phyloP scores from a whole-genome alignment of 2,113 vertebrate genomes.

The Ancistrus triradiatus region DNA sequence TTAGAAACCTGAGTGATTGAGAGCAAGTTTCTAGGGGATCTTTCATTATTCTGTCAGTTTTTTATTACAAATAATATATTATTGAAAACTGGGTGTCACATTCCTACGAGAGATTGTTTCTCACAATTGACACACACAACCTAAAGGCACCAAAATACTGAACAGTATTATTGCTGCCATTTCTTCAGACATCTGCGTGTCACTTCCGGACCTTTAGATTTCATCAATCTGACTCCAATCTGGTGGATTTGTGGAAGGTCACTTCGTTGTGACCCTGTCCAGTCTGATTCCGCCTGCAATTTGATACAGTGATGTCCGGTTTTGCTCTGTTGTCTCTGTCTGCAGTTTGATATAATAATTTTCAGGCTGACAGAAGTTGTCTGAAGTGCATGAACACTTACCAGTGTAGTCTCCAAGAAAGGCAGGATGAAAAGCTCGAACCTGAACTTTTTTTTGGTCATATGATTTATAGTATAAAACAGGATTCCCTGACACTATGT shows the following conservation, averaged over 20 bases:
- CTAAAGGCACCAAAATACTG: neutral
- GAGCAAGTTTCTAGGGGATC: neutral
- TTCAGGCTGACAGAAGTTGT: no score
- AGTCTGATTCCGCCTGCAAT: neutral
- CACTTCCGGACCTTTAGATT: conserved; percentile 9
- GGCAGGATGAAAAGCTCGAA: no score
- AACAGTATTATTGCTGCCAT: neutral
- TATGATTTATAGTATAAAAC: no score
- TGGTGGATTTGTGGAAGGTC: neutral
- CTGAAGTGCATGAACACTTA: no score
- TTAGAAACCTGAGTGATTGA: neutral
- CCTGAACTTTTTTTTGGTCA: no score
- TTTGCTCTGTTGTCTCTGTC: neutral
- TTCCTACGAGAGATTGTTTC: neutral
- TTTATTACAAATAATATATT: neutral
- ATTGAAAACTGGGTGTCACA: neutral
- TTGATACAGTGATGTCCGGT: neutral
- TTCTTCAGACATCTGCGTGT: neutral
- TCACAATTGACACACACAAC: neutral
- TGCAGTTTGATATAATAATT: no score
- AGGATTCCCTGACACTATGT: no score
- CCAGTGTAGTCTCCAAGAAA: no score
- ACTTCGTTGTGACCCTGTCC: neutral
- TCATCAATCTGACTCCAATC: neutral
- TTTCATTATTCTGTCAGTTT: neutral